Evolutionary conservation across 2,888 invertebrate genomes (phyloP).

Genomic region (Torymus tubicola): DNA sequence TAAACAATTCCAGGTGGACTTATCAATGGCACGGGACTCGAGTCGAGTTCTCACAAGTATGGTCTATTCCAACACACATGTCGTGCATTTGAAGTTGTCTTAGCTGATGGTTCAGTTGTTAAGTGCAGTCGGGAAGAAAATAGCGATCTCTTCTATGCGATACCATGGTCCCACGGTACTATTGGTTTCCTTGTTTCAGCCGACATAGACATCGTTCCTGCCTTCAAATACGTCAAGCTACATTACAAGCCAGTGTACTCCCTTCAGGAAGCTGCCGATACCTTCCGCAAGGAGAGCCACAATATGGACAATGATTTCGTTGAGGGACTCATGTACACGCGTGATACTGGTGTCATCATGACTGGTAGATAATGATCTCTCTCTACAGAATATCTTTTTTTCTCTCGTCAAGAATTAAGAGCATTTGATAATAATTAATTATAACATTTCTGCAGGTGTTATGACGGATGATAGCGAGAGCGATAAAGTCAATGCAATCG

Average conservation of each 20-base stretch:
- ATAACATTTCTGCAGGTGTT: slow-evolving; percentile 43
- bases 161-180: slow-evolving; percentile 92
- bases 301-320: slow-evolving; percentile 83
- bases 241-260: slow-evolving; percentile 82
- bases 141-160: slow-evolving; percentile 85
- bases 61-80: slow-evolving; percentile 91
- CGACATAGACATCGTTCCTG: slow-evolving; percentile 85
- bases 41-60: slow-evolving; percentile 86
- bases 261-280: slow-evolving; percentile 77
- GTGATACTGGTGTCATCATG: slow-evolving; percentile 86
- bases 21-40: slow-evolving; percentile 89
- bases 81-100: slow-evolving; percentile 84
- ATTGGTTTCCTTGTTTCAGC: slow-evolving; percentile 88
- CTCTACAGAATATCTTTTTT: too few relatives aligned
- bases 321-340: slow-evolving; percentile 83
- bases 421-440: neutral
- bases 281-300: slow-evolving; percentile 79
- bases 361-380: slow-evolving; percentile 75
- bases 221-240: slow-evolving; percentile 83
- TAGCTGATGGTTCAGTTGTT: slow-evolving; percentile 85
- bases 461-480: slow-evolving; percentile 54
- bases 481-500: slow-evolving; percentile 83
- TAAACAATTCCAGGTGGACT: slow-evolving; percentile 78
- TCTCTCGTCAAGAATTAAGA: too few relatives aligned
- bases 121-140: slow-evolving; percentile 85